Conservation (phyloP, 2,888 invertebrate genomes). For the Perizoma affinitatum region DNA sequence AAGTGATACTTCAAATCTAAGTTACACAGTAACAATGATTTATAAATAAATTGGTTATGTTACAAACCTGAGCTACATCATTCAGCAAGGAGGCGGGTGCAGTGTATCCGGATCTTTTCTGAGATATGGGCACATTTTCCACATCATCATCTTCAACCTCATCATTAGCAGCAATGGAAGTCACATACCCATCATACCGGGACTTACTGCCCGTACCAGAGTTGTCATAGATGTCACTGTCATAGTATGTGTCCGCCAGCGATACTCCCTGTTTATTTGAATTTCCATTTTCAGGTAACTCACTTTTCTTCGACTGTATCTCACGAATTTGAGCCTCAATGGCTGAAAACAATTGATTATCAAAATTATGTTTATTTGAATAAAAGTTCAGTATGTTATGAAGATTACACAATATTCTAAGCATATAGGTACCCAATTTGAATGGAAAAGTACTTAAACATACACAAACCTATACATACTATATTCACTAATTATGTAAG, state of each 20-base stretch:
- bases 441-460: too few species aligned
- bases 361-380: too few species aligned
- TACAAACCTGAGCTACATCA: conserved; percentile 92
- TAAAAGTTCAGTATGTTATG: too few species aligned
- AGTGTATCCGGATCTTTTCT: conserved; percentile 91
- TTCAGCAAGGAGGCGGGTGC: conserved; percentile 95
- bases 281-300: conserved; percentile 85
- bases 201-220: conserved; percentile 86
- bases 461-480: too few species aligned
- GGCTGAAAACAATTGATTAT: conserved; percentile 84
- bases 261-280: conserved; percentile 90
- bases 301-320: conserved; percentile 94
- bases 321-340: conserved; percentile 97
- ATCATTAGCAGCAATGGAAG: conserved; percentile 98
- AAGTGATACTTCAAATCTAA: too few species aligned
- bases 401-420: too few species aligned
- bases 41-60: too few species aligned
- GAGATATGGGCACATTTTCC: conserved; percentile 88
- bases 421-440: too few species aligned
- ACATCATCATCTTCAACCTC: conserved; percentile 97
- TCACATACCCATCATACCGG: conserved; percentile 96
- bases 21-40: too few species aligned
- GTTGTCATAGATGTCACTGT: conserved; percentile 96
- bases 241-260: conserved; percentile 94
- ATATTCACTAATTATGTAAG: too few species aligned